phyloP scores from a whole-genome alignment of 2,888 invertebrate species.

The Platycheirus rosarum region DNA sequence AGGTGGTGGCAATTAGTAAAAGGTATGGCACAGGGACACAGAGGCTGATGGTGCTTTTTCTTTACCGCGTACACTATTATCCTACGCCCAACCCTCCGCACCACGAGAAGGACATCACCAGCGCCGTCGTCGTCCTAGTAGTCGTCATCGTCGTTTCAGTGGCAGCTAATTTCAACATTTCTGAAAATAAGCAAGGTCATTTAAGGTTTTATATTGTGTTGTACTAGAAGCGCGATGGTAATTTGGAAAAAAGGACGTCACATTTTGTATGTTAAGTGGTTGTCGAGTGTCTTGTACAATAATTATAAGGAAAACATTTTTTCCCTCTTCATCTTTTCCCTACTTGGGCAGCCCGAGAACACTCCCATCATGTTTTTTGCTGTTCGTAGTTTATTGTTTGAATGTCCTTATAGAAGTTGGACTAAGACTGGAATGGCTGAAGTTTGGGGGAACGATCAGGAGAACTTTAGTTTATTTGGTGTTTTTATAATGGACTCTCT shows the following conservation, averaged over 20 bases:
- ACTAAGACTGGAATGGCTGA: constrained; percentile 31
- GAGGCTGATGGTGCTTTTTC: constrained; percentile 32
- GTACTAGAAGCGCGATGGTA: constrained; percentile 35
- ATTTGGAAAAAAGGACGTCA: constrained; percentile 64
- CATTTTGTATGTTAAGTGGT: constrained; percentile 71
- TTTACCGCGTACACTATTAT: constrained; percentile 44
- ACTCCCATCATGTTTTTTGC: too few species aligned
- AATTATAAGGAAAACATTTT: constrained; percentile 61
- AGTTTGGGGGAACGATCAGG: constrained; percentile 18
- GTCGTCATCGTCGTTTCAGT: constrained; percentile 2
- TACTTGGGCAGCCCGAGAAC: too few species aligned
- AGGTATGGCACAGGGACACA: constrained; percentile 4
- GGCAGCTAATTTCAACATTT: constrained; percentile 58
- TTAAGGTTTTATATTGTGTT: constrained; percentile 32
- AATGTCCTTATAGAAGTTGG: constrained; percentile 23
- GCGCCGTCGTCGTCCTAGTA: not conserved
- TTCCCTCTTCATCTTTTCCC: constrained; percentile 3
- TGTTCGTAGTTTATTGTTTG: too few species aligned
- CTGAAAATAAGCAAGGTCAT: constrained; percentile 67
- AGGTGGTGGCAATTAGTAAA: constrained; percentile 59
- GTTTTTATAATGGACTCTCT: constrained; percentile 50
- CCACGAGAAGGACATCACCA: constrained; percentile 12
- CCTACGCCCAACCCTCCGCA: not conserved
- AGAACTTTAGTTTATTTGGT: constrained; percentile 43
- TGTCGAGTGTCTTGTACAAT: constrained; percentile 71